phyloP scores from a whole-genome alignment of 1,140 invertebrate species.

The Copidosoma floridanum region DNA sequence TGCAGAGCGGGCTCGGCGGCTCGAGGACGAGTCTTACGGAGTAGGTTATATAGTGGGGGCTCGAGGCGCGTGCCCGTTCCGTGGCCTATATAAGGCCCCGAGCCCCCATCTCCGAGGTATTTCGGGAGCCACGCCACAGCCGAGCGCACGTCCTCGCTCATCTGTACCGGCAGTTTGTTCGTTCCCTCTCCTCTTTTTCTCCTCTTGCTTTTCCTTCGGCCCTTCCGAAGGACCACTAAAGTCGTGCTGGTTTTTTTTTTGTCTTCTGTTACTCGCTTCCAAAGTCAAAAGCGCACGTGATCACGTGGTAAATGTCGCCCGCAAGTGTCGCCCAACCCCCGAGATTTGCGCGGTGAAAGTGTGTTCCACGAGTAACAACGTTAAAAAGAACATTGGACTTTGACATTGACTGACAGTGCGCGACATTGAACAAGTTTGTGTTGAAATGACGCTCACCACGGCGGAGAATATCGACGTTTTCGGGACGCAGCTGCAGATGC shows the following conservation, averaged over 20 bases:
- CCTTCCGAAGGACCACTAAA: not conserved
- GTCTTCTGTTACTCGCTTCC: constrained; percentile 12
- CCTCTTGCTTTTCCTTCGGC: constrained; percentile 1
- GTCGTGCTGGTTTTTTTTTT: too few species aligned
- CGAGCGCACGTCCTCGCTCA: constrained; percentile 24
- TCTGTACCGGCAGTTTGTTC: too few species aligned
- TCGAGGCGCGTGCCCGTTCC: constrained; percentile 53
- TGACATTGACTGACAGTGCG: not conserved
- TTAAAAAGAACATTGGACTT: too few species aligned
- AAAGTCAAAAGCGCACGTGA: not conserved
- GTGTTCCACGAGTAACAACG: too few species aligned
- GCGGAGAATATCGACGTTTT: constrained; percentile 35
- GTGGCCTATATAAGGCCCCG: constrained; percentile 53
- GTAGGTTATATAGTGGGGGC: constrained; percentile 25
- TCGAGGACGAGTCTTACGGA: constrained; percentile 28
- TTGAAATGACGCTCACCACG: constrained; percentile 51
- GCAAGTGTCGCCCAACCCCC: too few species aligned
- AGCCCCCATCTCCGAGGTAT: constrained; percentile 50
- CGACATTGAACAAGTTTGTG: constrained; percentile 34
- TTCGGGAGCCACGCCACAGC: constrained; percentile 53
- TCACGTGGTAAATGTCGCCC: not conserved
- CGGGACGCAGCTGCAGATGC: too few species aligned
- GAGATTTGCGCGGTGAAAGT: too few species aligned
- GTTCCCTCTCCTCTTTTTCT: constrained; percentile 11
- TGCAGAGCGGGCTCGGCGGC: constrained; percentile 15